phyloP scores from a whole-genome alignment of 53 echinoderm and acorn worm species.

The Holothuria scabra region DNA sequence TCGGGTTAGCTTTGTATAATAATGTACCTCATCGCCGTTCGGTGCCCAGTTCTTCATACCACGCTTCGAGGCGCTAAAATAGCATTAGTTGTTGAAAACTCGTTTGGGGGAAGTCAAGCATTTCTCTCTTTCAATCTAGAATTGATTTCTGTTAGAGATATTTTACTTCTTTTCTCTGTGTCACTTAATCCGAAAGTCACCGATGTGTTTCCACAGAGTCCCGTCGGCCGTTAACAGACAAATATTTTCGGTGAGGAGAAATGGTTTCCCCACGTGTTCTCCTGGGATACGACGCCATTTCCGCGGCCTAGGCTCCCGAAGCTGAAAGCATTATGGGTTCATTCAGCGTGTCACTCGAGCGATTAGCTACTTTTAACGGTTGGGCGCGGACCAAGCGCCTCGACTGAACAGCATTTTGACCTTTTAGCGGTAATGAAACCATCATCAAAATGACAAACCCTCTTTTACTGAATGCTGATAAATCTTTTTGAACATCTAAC shows the following conservation, averaged over 20 bases:
- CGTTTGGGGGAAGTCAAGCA: constrained; percentile 25
- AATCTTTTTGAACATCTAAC: too few species aligned
- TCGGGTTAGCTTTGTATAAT: too few species aligned
- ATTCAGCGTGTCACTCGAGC: constrained; percentile 10
- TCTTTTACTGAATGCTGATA: too few species aligned
- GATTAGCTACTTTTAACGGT: constrained; percentile 43
- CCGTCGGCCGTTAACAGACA: constrained; percentile 40
- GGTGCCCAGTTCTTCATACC: constrained; percentile 1
- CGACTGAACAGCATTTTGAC: constrained; percentile 23
- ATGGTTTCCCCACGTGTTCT: constrained; percentile 40
- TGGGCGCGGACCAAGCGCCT: constrained; percentile 2
- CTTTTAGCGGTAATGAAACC: neutral
- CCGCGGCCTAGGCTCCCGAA: neutral
- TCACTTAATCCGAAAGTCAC: constrained; percentile 38
- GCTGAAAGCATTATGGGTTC: constrained; percentile 10
- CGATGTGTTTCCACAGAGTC: constrained; percentile 20
- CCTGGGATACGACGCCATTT: constrained; percentile 24
- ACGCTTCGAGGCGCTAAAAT: constrained; percentile 32
- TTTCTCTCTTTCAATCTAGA: constrained; percentile 33
- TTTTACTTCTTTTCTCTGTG: constrained; percentile 5
- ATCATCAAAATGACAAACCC: too few species aligned
- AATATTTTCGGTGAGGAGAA: constrained; percentile 24
- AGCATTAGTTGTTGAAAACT: constrained; percentile 24
- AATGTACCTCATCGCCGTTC: too few species aligned
- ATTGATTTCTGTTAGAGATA: constrained; percentile 38